Base-by-base conservation (phyloP, 2,113 vertebrate species). In the Conger conger region DNA sequence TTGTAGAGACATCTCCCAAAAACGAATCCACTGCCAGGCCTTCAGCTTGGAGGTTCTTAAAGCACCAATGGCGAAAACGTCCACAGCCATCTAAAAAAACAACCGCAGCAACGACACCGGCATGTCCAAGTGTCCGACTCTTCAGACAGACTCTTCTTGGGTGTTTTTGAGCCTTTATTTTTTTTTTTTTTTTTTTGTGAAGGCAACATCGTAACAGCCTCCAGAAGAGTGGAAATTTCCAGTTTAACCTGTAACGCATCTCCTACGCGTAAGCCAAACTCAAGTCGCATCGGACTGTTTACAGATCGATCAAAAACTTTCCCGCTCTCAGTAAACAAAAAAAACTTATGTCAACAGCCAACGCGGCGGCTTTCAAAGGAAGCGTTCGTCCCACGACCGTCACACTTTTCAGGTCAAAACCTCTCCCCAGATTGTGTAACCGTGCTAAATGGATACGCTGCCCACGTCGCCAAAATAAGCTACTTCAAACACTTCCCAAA, bases 1-100 rank as follows among this genome's bases (percentile, higher is more conserved):
- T 57, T 57, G 76, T 78, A 50, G 5, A 84, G 83, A 78, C 76
- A 36, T 84, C 76, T 16, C 76, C 33, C 23, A n/a, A 35, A 35
- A 53, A 79, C 23, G 78, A 23, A 79, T 40, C 42, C 77, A 7
- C 27, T 27, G 68, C 35, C 54, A 27, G 40, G 54, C 81, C 76
- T 77, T 83, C 76, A 35, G 73, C 20, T 37, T 42, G 53, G 42
- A 33, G 4, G 50, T 68, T 13, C 35, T 36, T 20, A 16, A 15
- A 50, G 45, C 45, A 50, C 1, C 45, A 15, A n/a, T 13, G 11
- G 45, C 15, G 45, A 50, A 50, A 50, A 50, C 45, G 40, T 9
- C 40, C 4, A 42, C 11, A 15, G 45, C 11, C 45, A n/a, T n/a
- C n/a, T n/a, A n/a, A n/a, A n/a, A n/a, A n/a, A n/a, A n/a, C n/a